A percentile compares a stretch with the other conserved stretches of the same genome.
These are phyloP conservation scores for Trachymyrmex cornetzi DNA, from an alignment of 1,140 invertebrate species.

Conservation along the genomic window DNA sequence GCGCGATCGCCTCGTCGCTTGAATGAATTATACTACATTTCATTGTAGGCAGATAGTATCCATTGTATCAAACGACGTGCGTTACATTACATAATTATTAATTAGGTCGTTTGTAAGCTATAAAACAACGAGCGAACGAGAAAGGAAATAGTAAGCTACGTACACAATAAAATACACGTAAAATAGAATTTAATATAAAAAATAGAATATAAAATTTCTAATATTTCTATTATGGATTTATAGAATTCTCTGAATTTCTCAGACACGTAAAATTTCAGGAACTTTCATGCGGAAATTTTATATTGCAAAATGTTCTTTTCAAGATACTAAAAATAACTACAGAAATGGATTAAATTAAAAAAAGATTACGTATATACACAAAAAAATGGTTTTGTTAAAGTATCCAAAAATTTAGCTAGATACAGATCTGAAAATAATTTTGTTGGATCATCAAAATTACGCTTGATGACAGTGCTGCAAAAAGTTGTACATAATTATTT, in stretches of 20 bases:
- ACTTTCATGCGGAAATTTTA: neutral
- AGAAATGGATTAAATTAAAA: neutral
- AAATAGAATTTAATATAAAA: neutral
- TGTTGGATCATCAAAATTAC: too few relatives aligned
- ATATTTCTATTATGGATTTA: too few relatives aligned
- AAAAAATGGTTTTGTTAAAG: too few relatives aligned
- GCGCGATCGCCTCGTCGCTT: neutral
- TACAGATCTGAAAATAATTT: too few relatives aligned
- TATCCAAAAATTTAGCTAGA: too few relatives aligned
- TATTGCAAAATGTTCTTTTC: neutral
- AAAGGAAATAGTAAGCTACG: neutral
- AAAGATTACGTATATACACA: neutral
- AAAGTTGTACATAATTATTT: too few relatives aligned
- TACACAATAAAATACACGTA: neutral
- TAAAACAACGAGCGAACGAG: neutral
- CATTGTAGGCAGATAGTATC: neutral
- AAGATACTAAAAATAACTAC: neutral
- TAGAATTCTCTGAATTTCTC: neutral
- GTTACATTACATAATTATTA: neutral
- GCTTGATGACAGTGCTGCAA: too few relatives aligned
- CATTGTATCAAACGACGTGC: neutral
- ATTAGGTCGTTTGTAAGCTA: neutral
- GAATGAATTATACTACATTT: conserved; percentile 1
- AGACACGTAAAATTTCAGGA: neutral
- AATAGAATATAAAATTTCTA: conserved; percentile 15